These are phyloP conservation scores for Suncus etruscus DNA, from an alignment of 2,113 vertebrate species.

Conservation along the genomic window DNA sequence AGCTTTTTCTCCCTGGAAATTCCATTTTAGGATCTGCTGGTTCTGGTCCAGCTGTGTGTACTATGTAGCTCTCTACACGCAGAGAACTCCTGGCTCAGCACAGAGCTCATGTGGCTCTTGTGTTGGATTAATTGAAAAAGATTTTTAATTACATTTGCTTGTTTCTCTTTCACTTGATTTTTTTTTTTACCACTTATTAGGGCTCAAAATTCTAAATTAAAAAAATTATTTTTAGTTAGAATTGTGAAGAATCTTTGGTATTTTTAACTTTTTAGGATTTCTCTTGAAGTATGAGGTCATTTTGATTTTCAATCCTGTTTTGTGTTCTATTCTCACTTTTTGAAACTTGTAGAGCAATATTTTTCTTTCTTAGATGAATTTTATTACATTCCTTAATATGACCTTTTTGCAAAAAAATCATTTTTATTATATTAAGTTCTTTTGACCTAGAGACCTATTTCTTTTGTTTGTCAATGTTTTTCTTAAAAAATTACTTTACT, in stretches of 20 bases:
- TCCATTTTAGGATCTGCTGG: background rate
- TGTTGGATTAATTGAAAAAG: background rate
- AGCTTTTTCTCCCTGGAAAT: constrained; percentile 17
- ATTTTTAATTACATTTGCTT: constrained; percentile 13
- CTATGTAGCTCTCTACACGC: background rate
- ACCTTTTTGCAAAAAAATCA: constrained; percentile 32
- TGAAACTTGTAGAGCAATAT: background rate
- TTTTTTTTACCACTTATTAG: constrained; percentile 22
- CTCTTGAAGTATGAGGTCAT: background rate
- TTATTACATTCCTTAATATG: background rate
- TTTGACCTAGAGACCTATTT: constrained; percentile 15
- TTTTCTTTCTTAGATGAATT: background rate
- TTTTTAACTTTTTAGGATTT: background rate
- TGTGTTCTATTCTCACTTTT: background rate
- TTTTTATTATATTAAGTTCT: constrained; percentile 33
- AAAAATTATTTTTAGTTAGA: background rate
- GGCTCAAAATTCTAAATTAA: background rate
- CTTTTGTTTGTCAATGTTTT: background rate
- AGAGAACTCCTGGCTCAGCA: no score
- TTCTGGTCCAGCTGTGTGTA: background rate
- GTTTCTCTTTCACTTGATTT: background rate
- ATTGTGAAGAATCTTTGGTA: background rate
- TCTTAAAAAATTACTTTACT: background rate
- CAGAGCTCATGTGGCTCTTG: no score
- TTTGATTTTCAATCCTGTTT: background rate